These are phyloP conservation scores for Cerastis rubricosa DNA, from an alignment of 2,888 invertebrate species.

Conservation along the genomic window DNA sequence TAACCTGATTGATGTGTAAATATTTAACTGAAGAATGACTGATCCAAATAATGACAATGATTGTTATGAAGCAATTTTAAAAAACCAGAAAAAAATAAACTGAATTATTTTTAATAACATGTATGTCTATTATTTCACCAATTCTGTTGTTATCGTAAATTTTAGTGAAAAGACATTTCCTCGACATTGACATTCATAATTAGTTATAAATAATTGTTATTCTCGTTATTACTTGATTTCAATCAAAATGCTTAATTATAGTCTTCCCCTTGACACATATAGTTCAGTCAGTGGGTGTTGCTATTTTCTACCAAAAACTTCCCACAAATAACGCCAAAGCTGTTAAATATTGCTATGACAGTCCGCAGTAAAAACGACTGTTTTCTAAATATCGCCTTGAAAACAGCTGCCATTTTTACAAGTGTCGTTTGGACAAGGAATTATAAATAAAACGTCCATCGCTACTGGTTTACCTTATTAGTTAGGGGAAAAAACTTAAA, in stretches of 20 bases:
- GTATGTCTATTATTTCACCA: slow-evolving; percentile 20
- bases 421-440: no score
- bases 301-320: neutral
- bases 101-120: slow-evolving; percentile 40
- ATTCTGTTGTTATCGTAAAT: neutral
- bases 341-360: no score
- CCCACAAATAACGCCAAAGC: no score
- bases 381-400: no score
- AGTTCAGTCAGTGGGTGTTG: neutral
- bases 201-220: neutral
- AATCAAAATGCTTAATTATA: neutral
- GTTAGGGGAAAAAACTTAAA: no score
- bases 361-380: no score
- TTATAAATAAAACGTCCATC: no score
- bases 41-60: slow-evolving; percentile 3
- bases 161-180: neutral
- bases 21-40: slow-evolving; percentile 11
- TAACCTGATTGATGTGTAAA: slow-evolving; percentile 56
- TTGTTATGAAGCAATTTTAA: slow-evolving; percentile 33
- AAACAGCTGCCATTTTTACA: no score
- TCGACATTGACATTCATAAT: neutral
- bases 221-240: neutral
- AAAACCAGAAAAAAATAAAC: slow-evolving; percentile 41
- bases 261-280: neutral
- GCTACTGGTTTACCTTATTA: no score